Evolutionary conservation across 1,140 invertebrate genomes (phyloP).

Genomic region (Nomia melanderi): DNA sequence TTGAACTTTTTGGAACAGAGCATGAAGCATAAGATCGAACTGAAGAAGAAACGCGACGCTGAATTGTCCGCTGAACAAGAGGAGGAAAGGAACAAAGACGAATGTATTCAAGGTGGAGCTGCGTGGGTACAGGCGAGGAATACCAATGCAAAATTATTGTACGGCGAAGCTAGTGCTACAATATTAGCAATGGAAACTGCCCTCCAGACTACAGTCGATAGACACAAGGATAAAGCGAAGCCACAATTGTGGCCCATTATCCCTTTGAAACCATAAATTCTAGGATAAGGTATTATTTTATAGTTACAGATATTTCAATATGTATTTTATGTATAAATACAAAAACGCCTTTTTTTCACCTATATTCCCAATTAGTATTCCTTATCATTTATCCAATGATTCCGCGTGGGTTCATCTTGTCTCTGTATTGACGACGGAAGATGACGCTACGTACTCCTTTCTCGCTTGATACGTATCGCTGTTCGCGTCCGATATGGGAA

Average conservation of each 20-base stretch:
- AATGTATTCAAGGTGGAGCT: conserved; percentile 37
- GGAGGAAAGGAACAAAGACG: conserved; percentile 44
- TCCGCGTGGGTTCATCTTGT: background rate
- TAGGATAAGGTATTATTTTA: background rate
- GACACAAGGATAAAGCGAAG: conserved; percentile 83
- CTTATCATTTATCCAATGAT: background rate
- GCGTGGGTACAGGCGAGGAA: conserved; percentile 68
- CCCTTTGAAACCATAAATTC: conserved; percentile 82
- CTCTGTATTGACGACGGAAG: background rate
- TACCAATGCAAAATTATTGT: conserved; percentile 80
- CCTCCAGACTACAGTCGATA: conserved; percentile 85
- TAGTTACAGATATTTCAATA: background rate
- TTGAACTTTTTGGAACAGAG: conserved; percentile 84
- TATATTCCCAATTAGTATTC: too few species aligned
- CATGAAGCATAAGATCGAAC: conserved; percentile 81
- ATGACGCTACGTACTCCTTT: conserved; percentile 24
- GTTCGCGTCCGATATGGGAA: too few species aligned
- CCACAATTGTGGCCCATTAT: conserved; percentile 88
- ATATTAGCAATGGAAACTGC: conserved; percentile 89
- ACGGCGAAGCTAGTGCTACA: conserved; percentile 84
- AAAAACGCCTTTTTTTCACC: background rate
- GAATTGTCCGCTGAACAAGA: conserved; percentile 53
- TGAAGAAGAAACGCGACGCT: conserved; percentile 75
- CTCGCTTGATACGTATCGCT: too few species aligned
- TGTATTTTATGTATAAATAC: conserved; percentile 11